Conservation (phyloP, 2,797 vertebrate species). For the Sebastes cheni region DNA sequence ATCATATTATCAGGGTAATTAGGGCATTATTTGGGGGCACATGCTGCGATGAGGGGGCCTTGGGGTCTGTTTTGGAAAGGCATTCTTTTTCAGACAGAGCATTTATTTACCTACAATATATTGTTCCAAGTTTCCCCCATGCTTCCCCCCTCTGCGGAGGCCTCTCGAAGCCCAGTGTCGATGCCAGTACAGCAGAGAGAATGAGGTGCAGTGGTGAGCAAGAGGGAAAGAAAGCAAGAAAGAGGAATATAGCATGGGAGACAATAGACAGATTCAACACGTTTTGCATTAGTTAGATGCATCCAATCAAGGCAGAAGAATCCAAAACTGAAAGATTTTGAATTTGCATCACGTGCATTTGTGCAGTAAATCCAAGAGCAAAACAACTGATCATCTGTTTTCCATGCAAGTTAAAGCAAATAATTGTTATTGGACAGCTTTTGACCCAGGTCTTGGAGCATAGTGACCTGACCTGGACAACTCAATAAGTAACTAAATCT, state of each 20-base stretch:
- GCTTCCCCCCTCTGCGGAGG: conserved; percentile 73
- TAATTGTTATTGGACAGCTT: not conserved
- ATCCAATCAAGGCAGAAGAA: conserved; percentile 3
- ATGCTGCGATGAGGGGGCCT: conserved; percentile 57
- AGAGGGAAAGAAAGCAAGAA: conserved; percentile 60
- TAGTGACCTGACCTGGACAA: conserved; percentile 13
- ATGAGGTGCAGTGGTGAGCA: conserved; percentile 66
- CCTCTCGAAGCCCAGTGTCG: conserved; percentile 70
- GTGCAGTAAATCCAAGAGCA: not conserved
- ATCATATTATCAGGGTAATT: conserved; percentile 79
- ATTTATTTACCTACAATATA: conserved; percentile 85
- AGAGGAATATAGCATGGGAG: conserved; percentile 30
- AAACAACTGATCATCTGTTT: conserved; percentile 6
- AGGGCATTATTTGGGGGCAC: conserved; percentile 73
- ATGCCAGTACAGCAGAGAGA: conserved; percentile 75
- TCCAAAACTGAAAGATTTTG: conserved; percentile 6
- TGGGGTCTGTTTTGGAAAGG: conserved; percentile 74
- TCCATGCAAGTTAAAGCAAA: conserved; percentile 11
- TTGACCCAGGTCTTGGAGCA: conserved; percentile 9
- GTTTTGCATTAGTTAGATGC: conserved; percentile 12
- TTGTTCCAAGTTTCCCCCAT: conserved; percentile 79
- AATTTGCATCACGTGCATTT: not conserved
- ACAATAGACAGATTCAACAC: conserved; percentile 45
- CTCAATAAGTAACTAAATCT: conserved; percentile 47
- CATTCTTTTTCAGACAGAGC: conserved; percentile 79